Evolutionary conservation across 1,140 invertebrate species (phyloP).

Genomic region (Lineus longissimus): DNA sequence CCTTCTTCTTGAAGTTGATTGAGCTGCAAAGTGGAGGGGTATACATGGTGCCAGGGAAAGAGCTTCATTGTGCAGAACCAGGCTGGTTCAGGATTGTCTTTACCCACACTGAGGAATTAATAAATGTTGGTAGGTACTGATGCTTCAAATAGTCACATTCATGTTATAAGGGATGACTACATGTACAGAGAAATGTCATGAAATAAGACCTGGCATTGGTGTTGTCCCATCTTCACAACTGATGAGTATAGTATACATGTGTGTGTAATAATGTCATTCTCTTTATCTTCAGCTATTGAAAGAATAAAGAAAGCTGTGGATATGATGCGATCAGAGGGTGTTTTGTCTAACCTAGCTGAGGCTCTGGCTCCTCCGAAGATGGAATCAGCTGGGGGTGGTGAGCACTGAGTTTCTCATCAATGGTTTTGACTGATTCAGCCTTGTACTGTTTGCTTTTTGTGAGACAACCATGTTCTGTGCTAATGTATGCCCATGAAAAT

Average conservation of each 20-base stretch:
- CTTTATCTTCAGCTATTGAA: no score
- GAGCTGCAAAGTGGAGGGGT: neutral
- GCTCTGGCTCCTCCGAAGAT: no score
- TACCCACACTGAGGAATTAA: neutral
- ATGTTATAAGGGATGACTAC: neutral
- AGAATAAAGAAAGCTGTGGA: no score
- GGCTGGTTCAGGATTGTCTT: conserved; percentile 2
- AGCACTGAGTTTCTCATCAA: no score
- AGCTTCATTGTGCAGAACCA: neutral
- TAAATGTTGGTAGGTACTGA: neutral
- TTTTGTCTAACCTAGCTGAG: no score
- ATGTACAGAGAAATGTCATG: neutral
- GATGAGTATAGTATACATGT: neutral
- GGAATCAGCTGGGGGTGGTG: no score
- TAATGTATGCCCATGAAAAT: no score
- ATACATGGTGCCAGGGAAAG: conserved; percentile 2
- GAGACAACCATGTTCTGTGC: no score
- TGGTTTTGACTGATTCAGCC: no score
- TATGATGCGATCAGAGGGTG: no score
- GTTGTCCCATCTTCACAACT: neutral
- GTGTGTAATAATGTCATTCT: neutral
- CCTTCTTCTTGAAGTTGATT: neutral
- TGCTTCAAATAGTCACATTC: neutral
- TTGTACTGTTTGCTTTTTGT: no score
- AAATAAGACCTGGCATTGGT: neutral